Conservation (phyloP, 2,113 vertebrate species). For the Lamprologus lemairii region DNA sequence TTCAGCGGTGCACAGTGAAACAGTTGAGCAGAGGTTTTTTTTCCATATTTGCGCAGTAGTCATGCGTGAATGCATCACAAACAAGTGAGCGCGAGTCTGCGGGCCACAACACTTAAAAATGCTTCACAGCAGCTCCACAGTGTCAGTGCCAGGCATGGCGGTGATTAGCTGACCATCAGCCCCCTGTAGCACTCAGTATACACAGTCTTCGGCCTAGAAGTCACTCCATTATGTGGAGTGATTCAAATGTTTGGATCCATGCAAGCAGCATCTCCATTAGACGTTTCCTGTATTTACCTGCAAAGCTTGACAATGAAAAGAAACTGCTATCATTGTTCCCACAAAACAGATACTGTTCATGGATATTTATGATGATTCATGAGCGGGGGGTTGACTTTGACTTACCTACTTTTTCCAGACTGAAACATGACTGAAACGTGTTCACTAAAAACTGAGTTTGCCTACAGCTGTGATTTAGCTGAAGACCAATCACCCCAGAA, state of each 20-base stretch:
- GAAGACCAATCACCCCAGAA: not conserved
- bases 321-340: not conserved
- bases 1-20: not conserved
- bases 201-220: not conserved
- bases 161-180: not conserved
- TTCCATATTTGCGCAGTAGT: not conserved
- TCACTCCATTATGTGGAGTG: not conserved
- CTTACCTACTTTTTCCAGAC: not conserved
- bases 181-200: not conserved
- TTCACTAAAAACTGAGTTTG: not conserved
- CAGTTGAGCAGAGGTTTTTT: not conserved
- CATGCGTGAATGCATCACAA: not conserved
- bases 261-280: not conserved
- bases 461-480: not conserved
- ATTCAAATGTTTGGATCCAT: not conserved
- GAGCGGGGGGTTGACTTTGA: not conserved
- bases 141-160: not conserved
- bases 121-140: not conserved
- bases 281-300: not conserved
- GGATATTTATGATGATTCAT: not conserved
- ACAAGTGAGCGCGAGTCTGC: not conserved
- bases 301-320: not conserved
- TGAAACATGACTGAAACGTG: not conserved
- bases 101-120: not conserved
- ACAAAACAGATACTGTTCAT: not conserved